Base-by-base conservation (phyloP, 2,888 invertebrate genomes). In the Ormia ochracea region DNA sequence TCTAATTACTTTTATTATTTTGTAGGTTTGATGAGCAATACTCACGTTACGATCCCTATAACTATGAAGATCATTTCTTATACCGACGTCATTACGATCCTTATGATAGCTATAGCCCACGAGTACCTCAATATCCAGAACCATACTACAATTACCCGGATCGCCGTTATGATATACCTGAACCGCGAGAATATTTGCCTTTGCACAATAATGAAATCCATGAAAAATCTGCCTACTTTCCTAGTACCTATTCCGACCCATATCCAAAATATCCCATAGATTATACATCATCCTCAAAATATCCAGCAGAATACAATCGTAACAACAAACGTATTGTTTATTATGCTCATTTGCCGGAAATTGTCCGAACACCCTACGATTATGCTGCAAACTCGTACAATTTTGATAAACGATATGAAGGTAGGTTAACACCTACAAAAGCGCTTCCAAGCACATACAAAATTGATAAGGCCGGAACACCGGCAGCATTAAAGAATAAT, bases 301-400 rank as follows among this genome's bases (percentile, higher is more conserved):
- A 75, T 59, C 72, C 76, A 0, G 7, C n/a, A 1, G 82, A 83
- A 10, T 82, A 83, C 66, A 56, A 74, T 14, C 81, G 82, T n/a
- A 72, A 72, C 26, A 84, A 84, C n/a, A 86, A 89, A 83, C 91
- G 94, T 74, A 93, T 94, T 68, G 93, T 94, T 72, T 94, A 94
- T 85, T 94, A 94, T 83, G 93, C 94, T 0, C 93, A 93, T 85
- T 88, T 94, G 28, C 94, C 94, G 9, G 94, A 94, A 87, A 92
- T 93, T 3, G 92, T 93, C 0, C 90, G 93, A 65, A 91, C 92
- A 21, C 92, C 87, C 1, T 88, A 88, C 36, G 87, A 87, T 23
- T 85, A 85, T 69, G 56, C 82, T 0, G 72, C 82, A 1, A 83
- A 83, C 50, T 78, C 82, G 4, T 91, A 91, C 73, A 84, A 87